These are phyloP conservation scores for Oreochromis tanganicae DNA, from an alignment of 2,113 vertebrate genomes.

Conservation along the genomic window DNA sequence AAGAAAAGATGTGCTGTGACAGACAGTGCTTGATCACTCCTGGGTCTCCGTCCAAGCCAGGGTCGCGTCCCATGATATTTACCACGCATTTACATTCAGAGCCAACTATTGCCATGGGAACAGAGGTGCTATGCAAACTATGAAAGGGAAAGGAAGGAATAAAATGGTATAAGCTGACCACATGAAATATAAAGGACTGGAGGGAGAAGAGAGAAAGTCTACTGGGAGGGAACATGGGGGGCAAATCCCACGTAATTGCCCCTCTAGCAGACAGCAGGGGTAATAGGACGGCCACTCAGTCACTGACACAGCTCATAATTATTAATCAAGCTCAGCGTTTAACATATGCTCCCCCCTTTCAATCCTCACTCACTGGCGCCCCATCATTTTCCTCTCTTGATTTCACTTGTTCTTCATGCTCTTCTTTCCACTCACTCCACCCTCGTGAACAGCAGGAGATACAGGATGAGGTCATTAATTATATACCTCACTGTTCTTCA, in stretches of 20 bases:
- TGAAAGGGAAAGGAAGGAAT: not conserved
- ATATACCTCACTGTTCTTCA: constrained; percentile 34
- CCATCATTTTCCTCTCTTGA: not conserved
- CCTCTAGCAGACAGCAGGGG: constrained; percentile 40
- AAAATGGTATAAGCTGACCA: not conserved
- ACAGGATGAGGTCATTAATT: constrained; percentile 63
- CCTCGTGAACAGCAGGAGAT: constrained; percentile 42
- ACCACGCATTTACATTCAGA: constrained; percentile 20
- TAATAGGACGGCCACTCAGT: constrained; percentile 15
- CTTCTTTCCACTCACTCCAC: not conserved
- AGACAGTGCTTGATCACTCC: constrained; percentile 1
- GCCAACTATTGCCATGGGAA: constrained; percentile 7
- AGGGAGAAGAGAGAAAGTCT: not conserved
- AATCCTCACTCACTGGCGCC: not conserved
- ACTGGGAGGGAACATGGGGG: not conserved
- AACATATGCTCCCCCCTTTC: constrained; percentile 36
- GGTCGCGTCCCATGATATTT: constrained; percentile 17
- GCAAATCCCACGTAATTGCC: constrained; percentile 41
- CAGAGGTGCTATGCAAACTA: not conserved
- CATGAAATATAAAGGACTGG: constrained; percentile 1
- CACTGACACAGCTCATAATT: constrained; percentile 47
- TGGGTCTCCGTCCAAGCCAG: not conserved
- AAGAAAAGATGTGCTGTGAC: constrained; percentile 16
- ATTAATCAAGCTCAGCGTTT: constrained; percentile 41
- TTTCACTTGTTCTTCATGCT: not conserved